Evolutionary conservation across 2,113 vertebrate genomes (phyloP), one percentile per base, ranked within the genome.

Genomic region (Pygoscelis antarcticus): DNA sequence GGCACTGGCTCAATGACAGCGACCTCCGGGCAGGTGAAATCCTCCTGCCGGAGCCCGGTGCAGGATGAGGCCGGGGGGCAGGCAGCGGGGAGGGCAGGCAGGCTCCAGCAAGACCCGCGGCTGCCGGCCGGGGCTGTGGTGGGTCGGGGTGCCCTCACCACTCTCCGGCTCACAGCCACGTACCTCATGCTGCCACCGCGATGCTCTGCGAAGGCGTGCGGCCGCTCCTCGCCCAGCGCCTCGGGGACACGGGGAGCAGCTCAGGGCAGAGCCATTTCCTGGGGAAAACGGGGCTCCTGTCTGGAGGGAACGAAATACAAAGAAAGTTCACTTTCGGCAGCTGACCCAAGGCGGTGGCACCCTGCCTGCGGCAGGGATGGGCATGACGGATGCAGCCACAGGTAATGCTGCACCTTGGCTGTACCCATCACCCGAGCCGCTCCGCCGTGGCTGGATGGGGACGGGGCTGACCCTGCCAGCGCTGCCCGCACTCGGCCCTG

Each of bases 351-450:
- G 1, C 12, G 69, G 62, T 22, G 83, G 40, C 44, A 49, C 34
- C 34, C 0, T 22, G 13, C 57, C 52, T 0, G 0, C 8, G 16
- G 72, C 0, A 0, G 65, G 61, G 38, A 22, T 0, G n/a, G 49
- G 15, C 8, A 30, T 1, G 18, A 26, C 0, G 49, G 80, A 0
- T 5, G 34, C 64, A 87, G 68, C 34, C 74, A 8, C 34, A 5
- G 83, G 27, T 9, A 25, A 44, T 22, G 79, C 60, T 19, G 64
- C 32, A 12, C 36, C 16, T 19, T 5, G 8, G 76, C 70, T 16
- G 19, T 9, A 17, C 52, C 82, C 90, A 68, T 4, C 79, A 9
- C 9, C 49, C 1, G 6, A 5, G 57, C 29, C 49, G 18, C 47
- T n/a, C 32, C 5, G 10, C 23, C 4, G 1, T 1, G 32, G 74